Base-by-base conservation (phyloP, 2,113 vertebrate genomes). In the Trogon melanurus region DNA sequence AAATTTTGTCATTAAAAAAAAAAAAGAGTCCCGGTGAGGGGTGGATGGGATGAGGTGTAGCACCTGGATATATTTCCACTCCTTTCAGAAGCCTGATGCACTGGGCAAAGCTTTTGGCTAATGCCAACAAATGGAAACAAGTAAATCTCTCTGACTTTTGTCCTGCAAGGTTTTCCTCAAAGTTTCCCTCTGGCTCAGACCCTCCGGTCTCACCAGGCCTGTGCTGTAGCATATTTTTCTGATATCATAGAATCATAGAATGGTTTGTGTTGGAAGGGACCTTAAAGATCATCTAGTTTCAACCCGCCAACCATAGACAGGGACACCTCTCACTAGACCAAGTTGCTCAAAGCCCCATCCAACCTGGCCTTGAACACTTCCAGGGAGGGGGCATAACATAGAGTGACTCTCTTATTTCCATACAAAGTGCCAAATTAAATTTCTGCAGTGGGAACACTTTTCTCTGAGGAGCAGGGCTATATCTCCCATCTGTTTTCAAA, bases 401-500 rank as follows among this genome's bases (percentile, higher is more conserved):
- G 12, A 85, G 2, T 73, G 74, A 95, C 54, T 89, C 25, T 11
- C 82, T 87, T 58, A 80, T 88, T 95, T 89, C 74, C 82, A 70
- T 30, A 75, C 22, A 85, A 93, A 94, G 38, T 64, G 47, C 62
- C 90, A 93, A 56, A 61, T 47, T 15, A 87, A 79, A 27, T 69
- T 93, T 89, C 47, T 89, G 50, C 45, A 82, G 54, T 32, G 19
- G 25, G 62, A 94, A 87, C 62, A 54, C 22, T 65, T 91, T 71
- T 88, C 76, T 95, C 45, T 13, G 13, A 87, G 23, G 36, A 92
- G 47, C n/a, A 61, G 8, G 14, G 15, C 41, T 82, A 2, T 54
- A 36, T 58, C 45, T 85, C n/a, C 50, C 74, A 82, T 79, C 58
- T 91, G 91, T 70, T 91, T 95, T 62, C 73, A 79, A 84, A 89